Conservation (phyloP, 2,113 vertebrate species). For the Brienomyrus longianalis region DNA sequence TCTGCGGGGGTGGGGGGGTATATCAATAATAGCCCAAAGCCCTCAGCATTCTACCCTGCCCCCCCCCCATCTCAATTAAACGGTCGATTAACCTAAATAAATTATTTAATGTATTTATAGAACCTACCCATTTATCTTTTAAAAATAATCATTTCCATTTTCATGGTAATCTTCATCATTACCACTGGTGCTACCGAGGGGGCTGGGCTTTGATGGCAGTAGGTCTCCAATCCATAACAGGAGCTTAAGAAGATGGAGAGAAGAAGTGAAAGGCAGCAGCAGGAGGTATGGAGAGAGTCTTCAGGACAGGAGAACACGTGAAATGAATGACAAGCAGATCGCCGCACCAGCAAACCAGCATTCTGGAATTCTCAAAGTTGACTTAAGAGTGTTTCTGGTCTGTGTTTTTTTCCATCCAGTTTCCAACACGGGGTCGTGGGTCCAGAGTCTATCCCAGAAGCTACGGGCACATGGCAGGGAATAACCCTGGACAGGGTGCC, state of each 20-base stretch:
- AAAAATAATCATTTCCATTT: neutral
- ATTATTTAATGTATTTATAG: neutral
- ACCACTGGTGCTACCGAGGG: neutral
- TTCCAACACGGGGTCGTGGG: neutral
- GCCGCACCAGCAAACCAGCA: neutral
- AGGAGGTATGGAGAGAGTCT: neutral
- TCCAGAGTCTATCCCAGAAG: neutral
- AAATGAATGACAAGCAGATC: neutral
- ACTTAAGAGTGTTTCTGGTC: neutral
- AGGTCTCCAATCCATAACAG: neutral
- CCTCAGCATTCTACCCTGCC: neutral
- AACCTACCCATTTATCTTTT: neutral
- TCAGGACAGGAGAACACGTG: neutral
- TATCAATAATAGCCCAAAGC: neutral
- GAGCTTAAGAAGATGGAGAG: neutral
- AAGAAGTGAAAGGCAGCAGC: neutral
- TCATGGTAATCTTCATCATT: neutral
- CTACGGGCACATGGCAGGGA: neutral
- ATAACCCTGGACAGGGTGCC: neutral
- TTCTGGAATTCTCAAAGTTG: neutral
- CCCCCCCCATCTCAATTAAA: neutral
- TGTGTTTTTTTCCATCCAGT: neutral
- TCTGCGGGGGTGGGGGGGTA: constrained; percentile 26
- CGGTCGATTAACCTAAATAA: neutral
- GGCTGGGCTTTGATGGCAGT: neutral